Evolutionary conservation across 1,140 invertebrate genomes (phyloP).

Genomic region (Heliconius hermathena): DNA sequence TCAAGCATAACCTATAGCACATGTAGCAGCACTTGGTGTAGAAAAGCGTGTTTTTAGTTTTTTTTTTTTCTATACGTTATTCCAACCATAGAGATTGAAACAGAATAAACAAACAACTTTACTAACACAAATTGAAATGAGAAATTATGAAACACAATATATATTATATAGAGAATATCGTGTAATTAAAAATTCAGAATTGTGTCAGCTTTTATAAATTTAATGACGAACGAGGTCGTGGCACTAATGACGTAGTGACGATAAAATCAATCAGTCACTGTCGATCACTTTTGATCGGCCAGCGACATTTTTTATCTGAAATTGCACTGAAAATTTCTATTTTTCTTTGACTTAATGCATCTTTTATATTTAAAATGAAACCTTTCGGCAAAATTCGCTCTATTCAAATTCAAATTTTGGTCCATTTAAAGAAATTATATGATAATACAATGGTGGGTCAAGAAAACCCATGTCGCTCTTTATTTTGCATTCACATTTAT

Average conservation of each 20-base stretch:
- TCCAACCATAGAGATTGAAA: neutral
- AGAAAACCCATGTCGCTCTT: too few species aligned
- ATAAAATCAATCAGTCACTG: slow-evolving; percentile 45
- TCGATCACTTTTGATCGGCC: slow-evolving; percentile 38
- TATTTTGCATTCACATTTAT: too few species aligned
- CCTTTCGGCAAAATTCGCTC: too few species aligned
- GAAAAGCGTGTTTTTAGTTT: too few species aligned
- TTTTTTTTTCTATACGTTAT: too few species aligned
- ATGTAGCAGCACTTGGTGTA: too few species aligned
- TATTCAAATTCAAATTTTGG: too few species aligned
- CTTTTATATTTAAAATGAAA: neutral
- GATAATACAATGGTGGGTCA: too few species aligned
- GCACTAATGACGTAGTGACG: slow-evolving; percentile 38
- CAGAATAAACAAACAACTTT: neutral
- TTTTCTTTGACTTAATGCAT: neutral
- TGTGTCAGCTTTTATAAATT: slow-evolving; percentile 25
- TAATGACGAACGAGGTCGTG: slow-evolving; percentile 39
- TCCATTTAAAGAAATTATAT: too few species aligned
- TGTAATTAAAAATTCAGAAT: slow-evolving; percentile 23
- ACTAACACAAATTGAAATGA: neutral
- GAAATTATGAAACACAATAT: neutral
- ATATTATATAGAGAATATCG: slow-evolving; percentile 18
- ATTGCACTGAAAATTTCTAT: slow-evolving; percentile 8
- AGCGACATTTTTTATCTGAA: slow-evolving; percentile 35
- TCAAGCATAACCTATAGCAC: too few species aligned